Evolutionary conservation across 2,113 vertebrate species (phyloP).

Genomic region (Tricholaema leucomelas): DNA sequence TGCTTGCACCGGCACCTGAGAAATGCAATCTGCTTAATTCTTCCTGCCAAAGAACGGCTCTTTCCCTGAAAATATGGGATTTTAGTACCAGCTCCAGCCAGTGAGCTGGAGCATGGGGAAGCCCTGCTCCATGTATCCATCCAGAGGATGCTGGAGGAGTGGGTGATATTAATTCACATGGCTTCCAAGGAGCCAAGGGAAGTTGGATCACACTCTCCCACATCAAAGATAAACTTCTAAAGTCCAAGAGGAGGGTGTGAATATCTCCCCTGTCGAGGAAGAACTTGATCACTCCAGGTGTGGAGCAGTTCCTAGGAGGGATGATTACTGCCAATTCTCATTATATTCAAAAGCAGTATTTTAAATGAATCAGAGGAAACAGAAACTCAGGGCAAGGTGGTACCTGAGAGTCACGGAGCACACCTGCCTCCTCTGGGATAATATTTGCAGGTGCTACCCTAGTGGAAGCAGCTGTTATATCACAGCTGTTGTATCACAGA

Average conservation of each 20-base stretch:
- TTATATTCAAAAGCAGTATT: background rate
- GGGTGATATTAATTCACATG: background rate
- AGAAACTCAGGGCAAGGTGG: background rate
- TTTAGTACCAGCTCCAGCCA: rapidly evolving
- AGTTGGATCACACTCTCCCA: background rate
- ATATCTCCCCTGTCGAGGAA: background rate
- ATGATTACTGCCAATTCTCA: background rate
- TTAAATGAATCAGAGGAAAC: background rate
- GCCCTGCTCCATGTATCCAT: background rate
- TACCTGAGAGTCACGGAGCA: background rate
- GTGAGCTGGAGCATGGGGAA: background rate
- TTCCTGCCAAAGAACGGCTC: background rate
- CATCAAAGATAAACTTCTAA: background rate
- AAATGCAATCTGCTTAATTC: background rate
- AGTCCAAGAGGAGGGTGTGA: rapidly evolving
- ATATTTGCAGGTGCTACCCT: background rate
- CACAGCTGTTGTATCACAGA: background rate
- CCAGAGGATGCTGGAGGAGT: background rate
- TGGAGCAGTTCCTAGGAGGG: background rate
- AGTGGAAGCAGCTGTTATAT: background rate
- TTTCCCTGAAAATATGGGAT: background rate
- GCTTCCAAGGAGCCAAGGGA: background rate
- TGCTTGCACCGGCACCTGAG: background rate
- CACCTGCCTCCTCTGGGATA: background rate
- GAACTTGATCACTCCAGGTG: background rate